A percentile compares a stretch with the other conserved stretches of the same genome.
Conservation (phyloP, 1,140 invertebrate genomes). For the Rhyacophila brunnea region DNA sequence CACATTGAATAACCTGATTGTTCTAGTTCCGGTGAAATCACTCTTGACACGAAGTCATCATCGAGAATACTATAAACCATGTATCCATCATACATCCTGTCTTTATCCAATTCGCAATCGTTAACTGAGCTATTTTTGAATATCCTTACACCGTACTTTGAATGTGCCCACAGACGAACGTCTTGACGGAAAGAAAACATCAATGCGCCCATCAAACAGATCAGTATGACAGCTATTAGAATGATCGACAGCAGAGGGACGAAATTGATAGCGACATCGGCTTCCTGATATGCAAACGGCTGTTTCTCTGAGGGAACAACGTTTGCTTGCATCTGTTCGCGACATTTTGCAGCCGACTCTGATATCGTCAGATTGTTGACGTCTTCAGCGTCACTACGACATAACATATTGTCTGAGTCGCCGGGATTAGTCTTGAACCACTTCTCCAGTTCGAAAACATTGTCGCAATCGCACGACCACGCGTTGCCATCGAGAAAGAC, state of each 20-base stretch:
- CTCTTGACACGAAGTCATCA: constrained; percentile 76
- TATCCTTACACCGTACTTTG: constrained; percentile 72
- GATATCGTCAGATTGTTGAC: constrained; percentile 63
- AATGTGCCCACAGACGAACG: constrained; percentile 71
- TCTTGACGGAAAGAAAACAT: constrained; percentile 77
- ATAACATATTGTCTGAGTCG: constrained; percentile 66
- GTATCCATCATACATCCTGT: constrained; percentile 83
- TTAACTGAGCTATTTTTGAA: constrained; percentile 70
- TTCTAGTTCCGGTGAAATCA: constrained; percentile 78
- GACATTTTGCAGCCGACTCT: constrained; percentile 64
- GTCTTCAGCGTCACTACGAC: constrained; percentile 60
- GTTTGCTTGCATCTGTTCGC: constrained; percentile 70
- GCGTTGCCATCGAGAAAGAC: constrained; percentile 65
- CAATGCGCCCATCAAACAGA: constrained; percentile 67
- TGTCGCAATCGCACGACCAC: constrained; percentile 70
- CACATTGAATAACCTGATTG: constrained; percentile 71
- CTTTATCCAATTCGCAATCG: constrained; percentile 69
- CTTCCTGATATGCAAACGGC: constrained; percentile 51
- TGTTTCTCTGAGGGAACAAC: constrained; percentile 65
- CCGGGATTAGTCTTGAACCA: constrained; percentile 69
- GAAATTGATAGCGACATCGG: constrained; percentile 64
- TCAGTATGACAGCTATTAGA: constrained; percentile 68
- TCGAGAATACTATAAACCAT: constrained; percentile 86
- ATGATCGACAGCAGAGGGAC: constrained; percentile 71
- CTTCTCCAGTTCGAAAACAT: constrained; percentile 58